phyloP scores from a whole-genome alignment of 2,888 invertebrate species.

The Eucera pruinosa region DNA sequence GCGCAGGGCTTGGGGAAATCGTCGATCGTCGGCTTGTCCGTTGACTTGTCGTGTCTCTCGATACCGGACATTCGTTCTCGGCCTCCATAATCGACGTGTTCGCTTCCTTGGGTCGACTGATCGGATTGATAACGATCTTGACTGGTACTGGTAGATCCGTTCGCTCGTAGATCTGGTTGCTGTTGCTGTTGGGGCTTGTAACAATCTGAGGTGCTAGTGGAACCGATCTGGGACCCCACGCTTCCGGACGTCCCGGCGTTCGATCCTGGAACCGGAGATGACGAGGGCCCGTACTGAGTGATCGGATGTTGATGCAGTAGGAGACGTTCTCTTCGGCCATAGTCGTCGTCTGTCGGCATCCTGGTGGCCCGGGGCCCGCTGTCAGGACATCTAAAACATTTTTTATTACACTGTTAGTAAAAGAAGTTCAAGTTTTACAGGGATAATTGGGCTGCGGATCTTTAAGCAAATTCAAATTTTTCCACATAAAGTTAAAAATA shows the following conservation, averaged over 20 bases:
- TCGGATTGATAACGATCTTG: conserved; percentile 85
- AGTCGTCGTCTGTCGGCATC: conserved; percentile 86
- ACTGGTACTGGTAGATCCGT: conserved; percentile 47
- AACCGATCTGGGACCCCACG: conserved; percentile 66
- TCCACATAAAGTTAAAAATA: too few relatives aligned
- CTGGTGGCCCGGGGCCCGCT: conserved; percentile 88
- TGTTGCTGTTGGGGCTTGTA: conserved; percentile 81
- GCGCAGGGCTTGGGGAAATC: conserved; percentile 69
- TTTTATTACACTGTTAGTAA: background rate
- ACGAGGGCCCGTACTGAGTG: conserved; percentile 79
- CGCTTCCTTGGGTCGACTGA: conserved; percentile 60
- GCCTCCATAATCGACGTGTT: conserved; percentile 72
- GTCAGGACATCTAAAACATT: conserved; percentile 88
- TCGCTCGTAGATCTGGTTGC: conserved; percentile 83
- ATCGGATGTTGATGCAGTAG: conserved; percentile 83
- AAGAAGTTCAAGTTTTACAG: too few relatives aligned
- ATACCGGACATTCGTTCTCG: conserved; percentile 63
- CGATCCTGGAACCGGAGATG: conserved; percentile 72
- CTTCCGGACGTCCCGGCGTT: conserved; percentile 61
- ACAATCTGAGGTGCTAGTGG: conserved; percentile 83
- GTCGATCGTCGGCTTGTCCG: conserved; percentile 71
- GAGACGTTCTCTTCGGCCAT: conserved; percentile 84
- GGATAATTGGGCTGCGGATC: too few relatives aligned
- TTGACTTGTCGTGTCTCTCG: conserved; percentile 75
- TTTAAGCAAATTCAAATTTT: too few relatives aligned